Evolutionary conservation across 2,113 vertebrate species (phyloP).

Genomic region (Pandion haliaetus): DNA sequence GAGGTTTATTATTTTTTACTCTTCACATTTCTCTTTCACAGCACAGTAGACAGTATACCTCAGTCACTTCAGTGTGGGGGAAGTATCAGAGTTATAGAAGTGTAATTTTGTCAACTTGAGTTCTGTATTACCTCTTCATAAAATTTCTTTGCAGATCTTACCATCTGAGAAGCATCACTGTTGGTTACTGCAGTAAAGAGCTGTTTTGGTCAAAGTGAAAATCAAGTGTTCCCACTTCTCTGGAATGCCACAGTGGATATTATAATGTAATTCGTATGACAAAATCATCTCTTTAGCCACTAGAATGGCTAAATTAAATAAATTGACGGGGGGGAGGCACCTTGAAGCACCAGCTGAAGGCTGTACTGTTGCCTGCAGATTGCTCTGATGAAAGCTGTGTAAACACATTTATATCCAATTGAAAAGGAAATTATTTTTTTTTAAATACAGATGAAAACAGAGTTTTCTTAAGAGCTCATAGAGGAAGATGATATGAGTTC

Average conservation of each 20-base stretch:
- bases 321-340: not conserved
- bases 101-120: not conserved
- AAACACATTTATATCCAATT: not conserved
- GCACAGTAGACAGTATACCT: not conserved
- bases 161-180: not conserved
- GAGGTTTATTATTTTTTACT: not conserved
- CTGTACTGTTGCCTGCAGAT: not conserved
- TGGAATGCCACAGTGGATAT: not conserved
- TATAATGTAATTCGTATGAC: not conserved
- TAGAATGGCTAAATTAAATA: not conserved
- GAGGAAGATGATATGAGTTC: not conserved
- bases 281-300: not conserved
- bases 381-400: not conserved
- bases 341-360: not conserved
- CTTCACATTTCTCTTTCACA: not conserved
- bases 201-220: not conserved
- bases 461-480: not conserved
- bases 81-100: not conserved
- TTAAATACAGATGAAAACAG: not conserved
- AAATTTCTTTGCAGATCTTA: not conserved
- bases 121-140: not conserved
- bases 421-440: not conserved
- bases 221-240: not conserved
- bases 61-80: not conserved
- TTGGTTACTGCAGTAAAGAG: not conserved